phyloP scores from a whole-genome alignment of 1,140 invertebrate species.

The Aphelinus certus region DNA sequence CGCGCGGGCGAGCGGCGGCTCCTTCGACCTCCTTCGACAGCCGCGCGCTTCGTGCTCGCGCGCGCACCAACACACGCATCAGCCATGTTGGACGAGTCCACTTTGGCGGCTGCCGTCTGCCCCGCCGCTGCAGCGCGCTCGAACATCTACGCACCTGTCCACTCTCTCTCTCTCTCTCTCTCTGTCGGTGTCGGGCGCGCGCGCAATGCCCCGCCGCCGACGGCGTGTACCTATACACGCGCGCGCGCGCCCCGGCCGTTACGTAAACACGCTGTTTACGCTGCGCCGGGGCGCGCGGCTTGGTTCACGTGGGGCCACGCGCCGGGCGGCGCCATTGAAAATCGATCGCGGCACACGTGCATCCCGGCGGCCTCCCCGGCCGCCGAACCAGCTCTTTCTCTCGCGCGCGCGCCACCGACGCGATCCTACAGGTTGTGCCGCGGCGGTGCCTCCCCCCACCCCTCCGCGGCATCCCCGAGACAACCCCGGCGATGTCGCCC shows the following conservation, averaged over 20 bases:
- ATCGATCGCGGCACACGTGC: no score
- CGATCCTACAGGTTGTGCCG: no score
- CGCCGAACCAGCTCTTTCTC: not conserved
- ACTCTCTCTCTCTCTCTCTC: not conserved
- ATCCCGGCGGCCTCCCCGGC: not conserved
- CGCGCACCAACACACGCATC: not conserved
- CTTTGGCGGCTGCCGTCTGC: conserved; percentile 16
- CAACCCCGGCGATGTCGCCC: not conserved
- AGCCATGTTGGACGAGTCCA: conserved; percentile 40
- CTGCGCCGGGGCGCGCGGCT: conserved; percentile 13
- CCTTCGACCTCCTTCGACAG: no score
- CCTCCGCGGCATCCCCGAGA: conserved; percentile 6
- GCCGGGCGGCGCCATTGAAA: no score
- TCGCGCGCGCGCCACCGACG: conserved; percentile 23
- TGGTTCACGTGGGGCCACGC: no score
- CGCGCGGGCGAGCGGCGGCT: no score
- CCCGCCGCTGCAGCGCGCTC: not conserved
- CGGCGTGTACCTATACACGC: not conserved
- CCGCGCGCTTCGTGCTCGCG: no score
- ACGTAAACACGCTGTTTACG: conserved; percentile 4
- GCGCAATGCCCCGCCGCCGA: not conserved
- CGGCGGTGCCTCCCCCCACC: conserved; percentile 17
- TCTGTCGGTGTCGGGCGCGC: conserved; percentile 19
- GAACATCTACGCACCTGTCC: no score
- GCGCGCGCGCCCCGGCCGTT: conserved; percentile 40